phyloP scores from a whole-genome alignment of 2,113 vertebrate genomes.

The Panurus biarmicus region DNA sequence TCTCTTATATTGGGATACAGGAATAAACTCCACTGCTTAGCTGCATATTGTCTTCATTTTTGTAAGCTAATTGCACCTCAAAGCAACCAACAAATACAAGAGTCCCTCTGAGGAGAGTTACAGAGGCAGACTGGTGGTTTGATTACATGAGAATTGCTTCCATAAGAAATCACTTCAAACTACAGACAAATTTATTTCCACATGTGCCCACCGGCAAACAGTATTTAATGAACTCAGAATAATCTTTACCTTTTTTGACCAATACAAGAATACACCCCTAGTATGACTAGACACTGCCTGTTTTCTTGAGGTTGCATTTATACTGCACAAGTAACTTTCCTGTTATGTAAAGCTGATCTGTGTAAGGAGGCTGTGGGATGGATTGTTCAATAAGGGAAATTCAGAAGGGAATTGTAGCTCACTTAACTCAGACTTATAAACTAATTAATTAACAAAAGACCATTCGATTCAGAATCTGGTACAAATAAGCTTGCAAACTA shows the following conservation, averaged over 20 bases:
- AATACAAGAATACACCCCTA: not conserved
- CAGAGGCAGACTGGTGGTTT: not conserved
- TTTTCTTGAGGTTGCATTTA: not conserved
- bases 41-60: not conserved
- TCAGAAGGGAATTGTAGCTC: not conserved
- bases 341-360: not conserved
- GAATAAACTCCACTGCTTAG: not conserved
- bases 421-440: not conserved
- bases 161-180: not conserved
- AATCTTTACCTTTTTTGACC: not conserved
- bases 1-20: not conserved
- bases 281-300: not conserved
- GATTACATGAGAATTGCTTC: not conserved
- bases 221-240: not conserved
- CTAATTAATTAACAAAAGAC: not conserved
- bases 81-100: not conserved
- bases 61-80: not conserved
- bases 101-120: not conserved
- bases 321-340: not conserved
- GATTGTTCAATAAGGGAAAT: not conserved
- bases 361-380: not conserved
- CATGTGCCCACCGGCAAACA: not conserved
- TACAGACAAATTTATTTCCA: not conserved
- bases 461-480: not conserved
- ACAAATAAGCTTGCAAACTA: not conserved